phyloP scores from a whole-genome alignment of 2,113 vertebrate species.

The Podilymbus podiceps region DNA sequence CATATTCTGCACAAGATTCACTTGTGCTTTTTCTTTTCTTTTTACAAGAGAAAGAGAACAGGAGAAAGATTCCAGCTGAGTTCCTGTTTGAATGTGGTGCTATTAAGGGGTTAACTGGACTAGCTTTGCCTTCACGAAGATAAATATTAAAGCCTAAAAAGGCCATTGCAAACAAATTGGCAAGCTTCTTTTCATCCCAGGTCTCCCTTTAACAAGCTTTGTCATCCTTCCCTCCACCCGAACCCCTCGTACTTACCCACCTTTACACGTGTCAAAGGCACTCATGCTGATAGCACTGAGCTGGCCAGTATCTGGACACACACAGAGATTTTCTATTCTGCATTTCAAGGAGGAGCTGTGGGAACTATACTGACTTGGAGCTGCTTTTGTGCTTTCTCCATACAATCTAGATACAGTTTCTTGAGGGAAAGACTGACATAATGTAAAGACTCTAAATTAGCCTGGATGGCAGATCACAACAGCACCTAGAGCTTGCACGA shows the following conservation, averaged over 20 bases:
- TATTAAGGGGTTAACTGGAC: background rate
- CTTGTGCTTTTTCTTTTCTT: background rate
- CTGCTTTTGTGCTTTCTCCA: background rate
- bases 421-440: background rate
- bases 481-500: background rate
- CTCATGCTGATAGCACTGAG: background rate
- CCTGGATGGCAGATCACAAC: background rate
- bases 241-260: background rate
- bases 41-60: rapidly evolving
- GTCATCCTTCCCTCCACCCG: background rate
- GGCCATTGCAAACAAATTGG: background rate
- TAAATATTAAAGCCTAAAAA: background rate
- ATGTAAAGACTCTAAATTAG: background rate
- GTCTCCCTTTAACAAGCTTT: background rate
- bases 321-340: background rate
- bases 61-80: background rate
- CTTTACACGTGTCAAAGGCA: background rate
- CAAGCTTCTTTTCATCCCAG: background rate
- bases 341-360: background rate
- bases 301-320: background rate
- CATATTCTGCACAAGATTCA: background rate
- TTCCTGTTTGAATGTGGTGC: background rate
- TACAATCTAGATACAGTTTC: background rate
- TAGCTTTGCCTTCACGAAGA: background rate
- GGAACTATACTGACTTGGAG: background rate